Conservation (phyloP, 2,113 vertebrate genomes). For the Chunga burmeisteri region DNA sequence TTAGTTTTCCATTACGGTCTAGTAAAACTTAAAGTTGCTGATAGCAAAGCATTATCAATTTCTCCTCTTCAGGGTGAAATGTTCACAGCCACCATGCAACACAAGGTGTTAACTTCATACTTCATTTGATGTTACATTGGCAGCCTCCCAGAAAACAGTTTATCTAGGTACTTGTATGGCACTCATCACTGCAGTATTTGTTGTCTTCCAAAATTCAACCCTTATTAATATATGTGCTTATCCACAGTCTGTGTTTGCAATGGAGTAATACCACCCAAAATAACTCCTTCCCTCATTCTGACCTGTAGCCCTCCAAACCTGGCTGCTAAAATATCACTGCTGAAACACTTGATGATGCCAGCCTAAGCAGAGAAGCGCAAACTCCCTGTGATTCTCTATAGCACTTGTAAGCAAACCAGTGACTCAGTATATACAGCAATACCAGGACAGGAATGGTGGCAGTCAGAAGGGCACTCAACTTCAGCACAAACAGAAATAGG, state of each 20-base stretch:
- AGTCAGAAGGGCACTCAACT: neutral
- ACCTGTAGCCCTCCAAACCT: neutral
- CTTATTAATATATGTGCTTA: neutral
- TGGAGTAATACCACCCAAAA: conserved; percentile 23
- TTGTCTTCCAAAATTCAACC: conserved; percentile 31
- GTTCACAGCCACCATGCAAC: neutral
- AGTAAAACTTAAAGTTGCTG: neutral
- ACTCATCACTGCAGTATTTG: conserved; percentile 1
- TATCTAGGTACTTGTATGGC: conserved; percentile 1
- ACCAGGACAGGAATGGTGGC: neutral
- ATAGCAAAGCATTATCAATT: neutral
- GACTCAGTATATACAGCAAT: neutral
- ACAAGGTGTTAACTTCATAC: neutral
- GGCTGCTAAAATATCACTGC: neutral
- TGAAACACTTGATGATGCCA: neutral
- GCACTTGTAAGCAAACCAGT: neutral
- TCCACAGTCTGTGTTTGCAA: neutral
- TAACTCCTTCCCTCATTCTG: neutral
- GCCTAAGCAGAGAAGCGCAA: neutral
- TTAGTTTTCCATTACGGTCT: neutral
- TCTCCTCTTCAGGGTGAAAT: neutral
- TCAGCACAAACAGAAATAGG: neutral
- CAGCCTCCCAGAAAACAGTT: neutral
- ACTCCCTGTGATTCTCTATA: neutral
- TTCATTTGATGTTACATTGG: neutral